A percentile compares a stretch with the other conserved stretches of the same genome.
Conservation (phyloP, 1,140 invertebrate genomes). For the Tetraneura akinire region DNA sequence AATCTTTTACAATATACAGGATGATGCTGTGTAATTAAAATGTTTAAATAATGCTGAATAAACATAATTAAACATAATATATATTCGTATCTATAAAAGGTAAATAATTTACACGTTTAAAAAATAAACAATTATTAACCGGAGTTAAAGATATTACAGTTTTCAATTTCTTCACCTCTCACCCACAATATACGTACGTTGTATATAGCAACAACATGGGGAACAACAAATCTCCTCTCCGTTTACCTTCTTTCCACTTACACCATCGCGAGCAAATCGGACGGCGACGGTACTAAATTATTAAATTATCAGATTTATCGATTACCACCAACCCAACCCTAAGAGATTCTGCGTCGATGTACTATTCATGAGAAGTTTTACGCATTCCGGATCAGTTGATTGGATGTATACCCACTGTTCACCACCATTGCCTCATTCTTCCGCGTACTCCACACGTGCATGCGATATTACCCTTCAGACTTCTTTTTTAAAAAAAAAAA, state of each 20-base stretch:
- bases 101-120: too few relatives aligned
- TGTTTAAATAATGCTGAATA: not conserved
- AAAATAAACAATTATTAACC: too few relatives aligned
- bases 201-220: not conserved
- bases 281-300: conserved; percentile 32
- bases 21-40: too few relatives aligned
- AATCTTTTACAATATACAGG: too few relatives aligned
- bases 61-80: not conserved
- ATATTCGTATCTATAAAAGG: not conserved
- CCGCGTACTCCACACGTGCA: not conserved
- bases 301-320: conserved; percentile 49
- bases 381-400: conserved; percentile 36
- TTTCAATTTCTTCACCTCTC: not conserved
- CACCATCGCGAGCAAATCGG: conserved; percentile 14
- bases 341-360: conserved; percentile 11
- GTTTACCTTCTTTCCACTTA: not conserved
- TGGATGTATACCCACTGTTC: conserved; percentile 17
- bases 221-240: conserved; percentile 24
- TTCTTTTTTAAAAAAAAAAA: conserved; percentile 24
- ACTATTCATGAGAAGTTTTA: conserved; percentile 39
- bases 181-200: not conserved
- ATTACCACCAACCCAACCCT: conserved; percentile 19
- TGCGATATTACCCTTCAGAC: conserved; percentile 13
- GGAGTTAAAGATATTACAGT: not conserved
- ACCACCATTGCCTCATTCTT: not conserved